Base-by-base conservation (phyloP, 2,113 vertebrate species). In the Prunella himalayana region DNA sequence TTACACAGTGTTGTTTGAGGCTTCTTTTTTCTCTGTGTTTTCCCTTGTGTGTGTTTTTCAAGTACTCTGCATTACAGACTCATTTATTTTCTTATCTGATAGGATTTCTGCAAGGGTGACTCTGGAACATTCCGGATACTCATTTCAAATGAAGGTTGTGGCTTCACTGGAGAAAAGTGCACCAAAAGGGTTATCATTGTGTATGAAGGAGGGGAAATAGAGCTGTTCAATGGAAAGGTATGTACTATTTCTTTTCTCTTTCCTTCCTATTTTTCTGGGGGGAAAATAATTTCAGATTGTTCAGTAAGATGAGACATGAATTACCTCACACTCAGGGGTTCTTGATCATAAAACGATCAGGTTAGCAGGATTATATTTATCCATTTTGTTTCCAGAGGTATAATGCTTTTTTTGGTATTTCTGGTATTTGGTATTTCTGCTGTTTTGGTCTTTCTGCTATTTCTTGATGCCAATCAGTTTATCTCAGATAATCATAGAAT, bases 101-200 rank as follows among this genome's bases (percentile, higher is more conserved):
- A 99, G 99, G 99, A 99, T 96, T 98, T 98, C 95, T 99, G 99
- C 88, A 98, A 96, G 6, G 95, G 96, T 49, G 92, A 97, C 45
- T 96, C 98, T 10, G 99, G 99, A 69, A 98, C 98, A 8, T 99
- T 99, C 93, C 98, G 98, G 88, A 98, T 99, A 82, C 92, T 99
- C 13, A 98, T 99, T 90, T 98, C 98, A 86, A 99, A 99, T 35
- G 98, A 98, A 49, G 99, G 98, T 14, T 99, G 99, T 92, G 97
- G 98, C 64, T 97, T 98, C 80, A 98, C 98, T 9, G 98, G 98
- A 31, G 98, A 98, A 84, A 99, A 98, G 54, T 99, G 99, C 97
- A 98, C 98, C 72, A 99, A 99, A 95, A 97, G 96, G 18, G 91
- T 99, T 84, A 98, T 96, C 5, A 97, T 99, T 96, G 84, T 98